Evolutionary conservation across 1,140 invertebrate genomes (phyloP), one percentile per base, ranked within the genome.

Genomic region (Neoseiulus cucumeris): DNA sequence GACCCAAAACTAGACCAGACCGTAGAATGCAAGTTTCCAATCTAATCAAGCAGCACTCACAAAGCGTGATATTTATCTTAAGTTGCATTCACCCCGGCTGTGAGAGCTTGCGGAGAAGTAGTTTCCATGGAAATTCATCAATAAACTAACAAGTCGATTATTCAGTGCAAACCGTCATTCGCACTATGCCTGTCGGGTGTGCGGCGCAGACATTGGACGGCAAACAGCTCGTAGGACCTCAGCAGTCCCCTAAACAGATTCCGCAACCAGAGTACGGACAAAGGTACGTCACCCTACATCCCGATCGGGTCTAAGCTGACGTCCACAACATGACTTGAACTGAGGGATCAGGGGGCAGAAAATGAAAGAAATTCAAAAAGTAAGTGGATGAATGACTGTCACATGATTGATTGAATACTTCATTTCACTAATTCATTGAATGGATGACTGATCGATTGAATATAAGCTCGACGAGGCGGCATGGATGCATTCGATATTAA

Each of bases 221-320:
- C 33, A 59, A 59, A 59, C 51, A 59, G 22, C 22, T 33, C 14
- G 22, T 14, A 33, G 22, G 25, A 25, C 25, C 25, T 14, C 51
- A 59, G 51, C 51, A 25, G 14, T 20, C 51, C 25, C 51, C 51
- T 25, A 59, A 59, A 25, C 51, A 59, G 22, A 25, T 59, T 25
- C 51, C 51, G 22, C 51, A 59, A 20, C 51, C 51, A 4, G 51
- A 59, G 51, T 59, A 59, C 51, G 51, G 51, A 17, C 51, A 59
- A 59, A 59, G 51, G 51, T 59, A 59, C 51, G 51, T 59, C 51
- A 59, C 51, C 22, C 51, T 59, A 33, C 51, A 59, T 59, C 51
- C 51, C 14, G 51, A 59, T 33, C 33, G 33, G 33, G 33, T 39
- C 33, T 39, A 39, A 39, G 33, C 33, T 9, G 33, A 39, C 33